Base-by-base conservation (phyloP, 2,797 vertebrate species). In the Hypotaenidia philippensis region DNA sequence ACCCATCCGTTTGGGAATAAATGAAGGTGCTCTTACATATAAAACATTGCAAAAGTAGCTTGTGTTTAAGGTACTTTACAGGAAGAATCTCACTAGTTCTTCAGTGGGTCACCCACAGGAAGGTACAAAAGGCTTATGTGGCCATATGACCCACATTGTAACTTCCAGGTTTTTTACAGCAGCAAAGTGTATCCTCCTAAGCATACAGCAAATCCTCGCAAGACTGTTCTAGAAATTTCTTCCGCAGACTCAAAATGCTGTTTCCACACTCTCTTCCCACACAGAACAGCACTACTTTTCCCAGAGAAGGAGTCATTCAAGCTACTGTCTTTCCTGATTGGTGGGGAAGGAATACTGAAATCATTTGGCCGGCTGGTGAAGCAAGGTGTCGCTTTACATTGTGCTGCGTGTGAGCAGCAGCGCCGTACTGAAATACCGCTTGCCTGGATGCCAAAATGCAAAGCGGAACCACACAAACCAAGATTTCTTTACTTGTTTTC, bases 181-280 rank as follows among this genome's bases (percentile, higher is more conserved):
- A 75, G 74, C 10, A 20, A 74, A 57, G 8, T 10, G 10, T 64
- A 36, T 90, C 13, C 20, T 86, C 26, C 6, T 27, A 60, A 64
- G 23, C 32, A 61, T 25, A 22, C 27, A 82, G 6, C 0, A 0
- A 83, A 75, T 66, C 15, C 14, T 75, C 27, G n/a, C 17, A 53
- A 53, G 21, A 13, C 3, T 71, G 6, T 44, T 90, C 20, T 29
- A 29, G 83, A 88, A 85, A n/a, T 23, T 64, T 60, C 32, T 66
- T 63, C 44, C 0, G 0, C 27, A 45, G 56, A 60, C 60, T 61
- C 20, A 57, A 52, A 71, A 64, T 45, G 21, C 12, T 78, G 19
- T 34, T 83, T 60, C 44, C 12, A 60, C 6, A 14, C 27, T 64
- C 44, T 34, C 31, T 74, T 70, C 47, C 49, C 57, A 75, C 20